Percentiles rank a stretch among this genome's conserved stretches.
phyloP scores from a whole-genome alignment of 2,797 vertebrate genomes.

The Sebastes matsubarae region DNA sequence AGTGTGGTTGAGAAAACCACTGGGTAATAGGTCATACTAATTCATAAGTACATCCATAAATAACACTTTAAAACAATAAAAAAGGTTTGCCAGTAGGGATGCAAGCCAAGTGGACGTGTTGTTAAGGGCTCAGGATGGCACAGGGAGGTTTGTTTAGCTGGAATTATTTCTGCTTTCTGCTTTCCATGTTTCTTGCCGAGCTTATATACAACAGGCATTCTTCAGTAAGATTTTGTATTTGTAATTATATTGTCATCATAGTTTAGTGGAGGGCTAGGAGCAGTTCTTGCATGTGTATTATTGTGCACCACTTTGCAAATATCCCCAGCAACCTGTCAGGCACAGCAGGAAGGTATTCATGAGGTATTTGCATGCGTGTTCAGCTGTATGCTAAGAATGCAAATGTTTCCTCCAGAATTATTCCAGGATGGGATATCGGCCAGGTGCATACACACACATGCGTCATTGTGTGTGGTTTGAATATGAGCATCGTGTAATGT shows the following conservation, averaged over 20 bases:
- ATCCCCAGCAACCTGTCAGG: conserved; percentile 11
- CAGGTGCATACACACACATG: not conserved
- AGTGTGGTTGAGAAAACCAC: conserved; percentile 1
- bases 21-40: not conserved
- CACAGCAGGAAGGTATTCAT: conserved; percentile 39
- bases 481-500: not conserved
- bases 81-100: not conserved
- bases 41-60: conserved; percentile 3
- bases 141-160: not conserved
- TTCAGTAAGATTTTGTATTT: not conserved
- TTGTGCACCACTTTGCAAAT: conserved; percentile 39
- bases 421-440: conserved; percentile 41
- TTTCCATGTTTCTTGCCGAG: not conserved
- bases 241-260: not conserved
- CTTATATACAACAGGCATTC: not conserved
- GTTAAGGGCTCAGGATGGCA: not conserved
- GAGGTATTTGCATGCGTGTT: conserved; percentile 64
- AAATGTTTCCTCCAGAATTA: conserved; percentile 61
- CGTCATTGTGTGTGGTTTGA: conserved; percentile 1
- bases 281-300: not conserved
- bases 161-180: not conserved
- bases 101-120: not conserved
- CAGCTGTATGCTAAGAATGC: conserved; percentile 48
- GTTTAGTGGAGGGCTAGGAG: not conserved
- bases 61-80: not conserved